Base-by-base conservation (phyloP, 2,113 vertebrate genomes). In the Charina bottae region DNA sequence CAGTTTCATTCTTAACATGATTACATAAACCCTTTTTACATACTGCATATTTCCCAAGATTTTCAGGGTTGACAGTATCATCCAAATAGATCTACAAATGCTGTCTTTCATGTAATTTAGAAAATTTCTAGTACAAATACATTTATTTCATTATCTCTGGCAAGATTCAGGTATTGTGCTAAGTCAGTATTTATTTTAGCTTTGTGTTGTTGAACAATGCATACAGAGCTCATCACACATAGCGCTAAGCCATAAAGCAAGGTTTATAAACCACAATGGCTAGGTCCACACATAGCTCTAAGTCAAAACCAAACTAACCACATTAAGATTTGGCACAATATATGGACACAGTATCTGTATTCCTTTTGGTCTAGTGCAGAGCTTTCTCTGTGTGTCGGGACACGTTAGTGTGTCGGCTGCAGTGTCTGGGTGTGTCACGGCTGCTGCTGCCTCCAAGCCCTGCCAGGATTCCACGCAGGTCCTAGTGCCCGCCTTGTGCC, bases 1-100 rank as follows among this genome's bases (percentile, higher is more conserved):
- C 53, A 58, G 87, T 8, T 85, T 89, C 90, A 93, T 92, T 6
- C 60, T 54, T 90, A 94, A 94, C 89, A 93, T 28, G 2, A 5
- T 89, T 17, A 28, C 4, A 1, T 23, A 0, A 78, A 55, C 87
- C 37, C 88, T 89, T 93, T 9, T 58, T 0, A 92, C 0, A 89
- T 59, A 46, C 15, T 24, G 46, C 37, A 46, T 28, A 54, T 19
- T 37, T 1, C 87, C 46, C 56, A 93, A 42, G 28, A 93, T n/a
- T 85, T 15, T 13, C 89, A 59, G 21, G 5, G 10, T 78, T 87
- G 55, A 28, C 17, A 10, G 26, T 53, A 89, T 21, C 33, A 89
- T 0, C 23, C 5, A 37, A 92, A 83, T 0, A 5, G 2, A 49
- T 33, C 13, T 72, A 72, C 15, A 72, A 72, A 72, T 72, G 33